Percentiles rank a stretch among this genome's conserved stretches.
These are phyloP conservation scores for Dromas ardeola DNA, from an alignment of 2,113 vertebrate genomes.

Conservation along the genomic window DNA sequence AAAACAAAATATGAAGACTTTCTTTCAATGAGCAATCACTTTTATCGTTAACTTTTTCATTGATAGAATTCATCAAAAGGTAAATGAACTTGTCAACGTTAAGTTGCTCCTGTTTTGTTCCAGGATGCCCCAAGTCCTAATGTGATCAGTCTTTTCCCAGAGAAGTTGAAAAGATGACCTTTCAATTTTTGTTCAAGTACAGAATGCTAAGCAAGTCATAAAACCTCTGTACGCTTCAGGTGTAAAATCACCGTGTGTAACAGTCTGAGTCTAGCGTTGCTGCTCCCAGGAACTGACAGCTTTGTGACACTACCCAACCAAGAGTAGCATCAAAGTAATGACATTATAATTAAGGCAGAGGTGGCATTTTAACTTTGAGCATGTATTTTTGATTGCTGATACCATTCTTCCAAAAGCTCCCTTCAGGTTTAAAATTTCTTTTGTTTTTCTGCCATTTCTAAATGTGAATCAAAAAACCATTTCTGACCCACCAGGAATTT, in stretches of 20 bases:
- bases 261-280: neutral
- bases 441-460: neutral
- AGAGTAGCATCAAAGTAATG: neutral
- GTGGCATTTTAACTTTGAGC: neutral
- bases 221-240: neutral
- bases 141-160: neutral
- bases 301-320: neutral
- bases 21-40: neutral
- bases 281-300: neutral
- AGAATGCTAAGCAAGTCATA: neutral
- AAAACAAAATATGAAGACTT: neutral
- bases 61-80: neutral
- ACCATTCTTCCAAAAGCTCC: neutral
- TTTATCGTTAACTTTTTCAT: neutral
- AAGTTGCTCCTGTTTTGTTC: neutral
- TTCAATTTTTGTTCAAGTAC: neutral
- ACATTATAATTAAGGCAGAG: neutral
- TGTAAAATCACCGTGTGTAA: neutral
- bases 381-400: neutral
- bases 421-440: neutral
- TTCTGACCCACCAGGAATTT: neutral
- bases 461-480: neutral
- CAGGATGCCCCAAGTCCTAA: neutral
- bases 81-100: slow-evolving; percentile 7
- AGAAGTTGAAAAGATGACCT: neutral